Conservation (phyloP, 2,113 vertebrate genomes). For the Rana temporaria region DNA sequence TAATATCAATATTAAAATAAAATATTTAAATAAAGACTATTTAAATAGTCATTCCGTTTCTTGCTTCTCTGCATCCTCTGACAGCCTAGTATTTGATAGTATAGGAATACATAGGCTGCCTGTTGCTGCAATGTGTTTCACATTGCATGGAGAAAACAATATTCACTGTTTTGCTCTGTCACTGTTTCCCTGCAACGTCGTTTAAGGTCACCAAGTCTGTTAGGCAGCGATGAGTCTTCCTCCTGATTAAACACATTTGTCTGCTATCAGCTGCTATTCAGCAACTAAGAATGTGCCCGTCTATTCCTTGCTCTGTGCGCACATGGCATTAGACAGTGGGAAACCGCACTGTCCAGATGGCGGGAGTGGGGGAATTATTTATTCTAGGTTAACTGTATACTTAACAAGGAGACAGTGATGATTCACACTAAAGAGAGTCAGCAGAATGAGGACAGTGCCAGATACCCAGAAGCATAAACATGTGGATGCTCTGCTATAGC, state of each 20-base stretch:
- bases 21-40: no score
- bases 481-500: no score
- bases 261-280: constrained; percentile 7
- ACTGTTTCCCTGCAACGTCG: background rate
- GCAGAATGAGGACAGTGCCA: constrained; percentile 7
- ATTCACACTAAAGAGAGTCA: constrained; percentile 1
- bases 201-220: constrained; percentile 9
- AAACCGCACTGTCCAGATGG: constrained; percentile 28
- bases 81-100: no score
- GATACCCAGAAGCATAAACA: background rate
- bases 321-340: constrained; percentile 28
- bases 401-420: constrained; percentile 14
- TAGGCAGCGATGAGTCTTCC: background rate
- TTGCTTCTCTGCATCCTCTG: no score
- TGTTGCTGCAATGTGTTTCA: no score
- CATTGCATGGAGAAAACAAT: no score
- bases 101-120: no score
- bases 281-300: background rate
- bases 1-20: no score
- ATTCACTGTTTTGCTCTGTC: no score
- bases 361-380: constrained; percentile 1
- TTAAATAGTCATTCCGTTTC: no score
- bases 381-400: constrained; percentile 17
- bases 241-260: constrained; percentile 31
- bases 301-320: background rate